Conservation (phyloP, 2,113 vertebrate genomes). For the Felis chaus region DNA sequence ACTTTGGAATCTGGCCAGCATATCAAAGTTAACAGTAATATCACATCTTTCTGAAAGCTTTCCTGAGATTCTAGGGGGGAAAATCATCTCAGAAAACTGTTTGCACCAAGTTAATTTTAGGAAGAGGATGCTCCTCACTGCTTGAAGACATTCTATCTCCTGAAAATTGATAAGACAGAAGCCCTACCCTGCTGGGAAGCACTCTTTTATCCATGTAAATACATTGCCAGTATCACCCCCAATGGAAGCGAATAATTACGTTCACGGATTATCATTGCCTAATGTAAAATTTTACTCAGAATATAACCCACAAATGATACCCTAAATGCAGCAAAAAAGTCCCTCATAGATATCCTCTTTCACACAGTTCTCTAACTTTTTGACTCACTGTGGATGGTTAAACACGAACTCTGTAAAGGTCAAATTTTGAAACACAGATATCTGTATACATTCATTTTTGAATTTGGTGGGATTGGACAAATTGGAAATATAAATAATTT, state of each 20-base stretch:
- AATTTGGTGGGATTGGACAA: neutral
- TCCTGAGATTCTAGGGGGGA: conserved; percentile 32
- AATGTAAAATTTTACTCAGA: conserved; percentile 23
- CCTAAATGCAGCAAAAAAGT: neutral
- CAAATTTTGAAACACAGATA: neutral
- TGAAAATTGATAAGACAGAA: conserved; percentile 44
- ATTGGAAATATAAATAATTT: neutral
- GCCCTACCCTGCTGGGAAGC: conserved; percentile 37
- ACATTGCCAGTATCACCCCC: neutral
- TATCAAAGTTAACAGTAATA: conserved; percentile 64
- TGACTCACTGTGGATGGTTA: neutral
- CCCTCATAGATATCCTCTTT: neutral
- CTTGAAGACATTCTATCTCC: conserved; percentile 47
- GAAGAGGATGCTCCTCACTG: conserved; percentile 34
- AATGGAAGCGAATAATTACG: conserved; percentile 21
- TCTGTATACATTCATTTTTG: neutral
- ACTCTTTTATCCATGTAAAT: conserved; percentile 45
- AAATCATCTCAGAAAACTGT: conserved; percentile 48
- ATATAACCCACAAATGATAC: neutral
- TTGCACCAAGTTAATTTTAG: conserved; percentile 40
- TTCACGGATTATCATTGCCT: neutral
- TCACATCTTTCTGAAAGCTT: conserved; percentile 70
- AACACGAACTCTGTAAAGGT: neutral
- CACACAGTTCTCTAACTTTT: neutral
- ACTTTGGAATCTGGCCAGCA: conserved; percentile 68